Evolutionary conservation across 2,797 vertebrate species (phyloP).

Genomic region (Pipistrellus nathusii): DNA sequence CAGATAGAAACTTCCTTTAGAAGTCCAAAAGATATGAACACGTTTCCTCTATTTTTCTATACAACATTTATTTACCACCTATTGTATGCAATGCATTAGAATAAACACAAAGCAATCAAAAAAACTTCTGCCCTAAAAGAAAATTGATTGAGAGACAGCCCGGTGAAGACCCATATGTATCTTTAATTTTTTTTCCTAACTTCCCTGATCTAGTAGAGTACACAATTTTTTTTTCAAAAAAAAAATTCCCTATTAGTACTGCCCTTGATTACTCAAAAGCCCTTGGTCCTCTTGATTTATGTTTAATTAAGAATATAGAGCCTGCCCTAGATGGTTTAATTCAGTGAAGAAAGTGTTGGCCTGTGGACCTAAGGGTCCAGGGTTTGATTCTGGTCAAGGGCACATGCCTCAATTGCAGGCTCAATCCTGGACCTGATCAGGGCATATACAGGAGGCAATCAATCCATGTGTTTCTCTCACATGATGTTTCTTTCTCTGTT

Average conservation of each 20-base stretch:
- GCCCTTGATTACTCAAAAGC: neutral
- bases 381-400: no score
- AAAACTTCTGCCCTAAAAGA: neutral
- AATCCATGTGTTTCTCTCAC: no score
- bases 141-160: neutral
- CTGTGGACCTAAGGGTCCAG: no score
- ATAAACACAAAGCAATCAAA: conserved; percentile 10
- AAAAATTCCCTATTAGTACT: neutral
- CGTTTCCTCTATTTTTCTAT: neutral
- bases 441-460: no score
- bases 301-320: neutral
- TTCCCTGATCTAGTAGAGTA: neutral
- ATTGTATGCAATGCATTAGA: neutral
- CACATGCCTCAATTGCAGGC: no score
- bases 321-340: no score
- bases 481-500: no score
- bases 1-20: conserved; percentile 31
- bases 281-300: neutral
- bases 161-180: neutral
- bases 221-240: neutral
- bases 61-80: neutral
- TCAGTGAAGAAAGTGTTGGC: no score
- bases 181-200: neutral
- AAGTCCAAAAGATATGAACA: neutral
- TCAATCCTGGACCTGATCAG: no score